These are phyloP conservation scores for Aleadryas rufinucha DNA, from an alignment of 2,113 vertebrate species.

Conservation along the genomic window DNA sequence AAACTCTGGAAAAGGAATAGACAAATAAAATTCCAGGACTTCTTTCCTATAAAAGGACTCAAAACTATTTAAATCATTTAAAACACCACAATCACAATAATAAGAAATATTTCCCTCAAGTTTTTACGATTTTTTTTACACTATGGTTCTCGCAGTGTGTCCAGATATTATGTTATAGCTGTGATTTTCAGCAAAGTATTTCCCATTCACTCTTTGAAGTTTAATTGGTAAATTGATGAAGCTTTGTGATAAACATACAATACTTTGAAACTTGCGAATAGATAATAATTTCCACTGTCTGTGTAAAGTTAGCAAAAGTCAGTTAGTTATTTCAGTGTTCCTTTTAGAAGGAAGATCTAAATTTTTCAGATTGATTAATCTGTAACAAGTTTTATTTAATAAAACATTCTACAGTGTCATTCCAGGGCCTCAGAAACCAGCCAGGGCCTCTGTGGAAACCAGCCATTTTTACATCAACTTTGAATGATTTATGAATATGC, in stretches of 20 bases:
- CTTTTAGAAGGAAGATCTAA: slow-evolving; percentile 33
- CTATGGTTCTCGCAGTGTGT: background rate
- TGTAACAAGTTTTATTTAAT: slow-evolving; percentile 17
- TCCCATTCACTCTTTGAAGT: background rate
- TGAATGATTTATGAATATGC: slow-evolving; percentile 67
- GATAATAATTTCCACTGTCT: background rate
- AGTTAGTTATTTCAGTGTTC: background rate
- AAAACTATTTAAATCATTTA: background rate
- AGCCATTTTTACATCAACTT: slow-evolving; percentile 45
- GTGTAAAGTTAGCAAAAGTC: background rate
- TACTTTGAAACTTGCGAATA: slow-evolving; percentile 1
- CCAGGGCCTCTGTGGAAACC: slow-evolving; percentile 33
- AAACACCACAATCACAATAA: background rate
- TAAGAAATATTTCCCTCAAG: background rate
- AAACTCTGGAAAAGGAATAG: background rate
- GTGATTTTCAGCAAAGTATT: background rate
- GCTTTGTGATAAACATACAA: background rate
- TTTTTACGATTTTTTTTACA: background rate
- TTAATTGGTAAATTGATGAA: background rate
- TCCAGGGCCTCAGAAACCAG: background rate
- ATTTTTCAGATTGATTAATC: slow-evolving; percentile 43
- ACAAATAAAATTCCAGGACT: background rate
- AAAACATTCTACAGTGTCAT: slow-evolving; percentile 41
- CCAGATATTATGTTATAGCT: background rate
- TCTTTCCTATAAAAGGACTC: background rate